Evolutionary conservation across 2,113 vertebrate genomes (phyloP), one percentile per base, ranked within the genome.

Genomic region (Callocephalon fimbriatum): DNA sequence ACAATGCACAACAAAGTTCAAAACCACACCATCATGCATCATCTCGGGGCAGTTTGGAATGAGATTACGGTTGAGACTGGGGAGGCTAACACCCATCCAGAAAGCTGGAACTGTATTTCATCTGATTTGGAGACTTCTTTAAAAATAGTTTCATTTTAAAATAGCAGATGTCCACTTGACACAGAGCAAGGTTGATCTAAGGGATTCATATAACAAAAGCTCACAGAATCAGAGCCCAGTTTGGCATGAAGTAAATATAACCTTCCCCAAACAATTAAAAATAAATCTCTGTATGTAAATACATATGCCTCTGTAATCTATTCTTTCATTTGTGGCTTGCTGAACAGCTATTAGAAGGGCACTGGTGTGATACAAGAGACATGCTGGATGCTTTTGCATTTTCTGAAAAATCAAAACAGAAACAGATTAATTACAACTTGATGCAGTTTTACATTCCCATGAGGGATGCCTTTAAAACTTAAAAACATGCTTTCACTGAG

Each of bases 401-500:
- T 88, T 86, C 51, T 77, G 38, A 72, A 93, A 86, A 95, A 88
- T 58, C 54, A 83, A 88, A 95, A 44, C 48, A 10, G 53, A 72
- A 71, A 0, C 54, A 56, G 38, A 58, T 77, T 84, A 87, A 87
- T 87, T 94, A 76, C 58, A 78, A 68, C 79, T 61, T 76, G 23
- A 82, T 94, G 37, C 38, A 53, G 72, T 44, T 93, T 91, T 86
- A 56, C 17, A 26, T 91, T 91, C 61, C 91, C 83, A 38, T 0
- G 5, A 87, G 88, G 44, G 70, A 16, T 53, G 37, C 42, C 70
- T 91, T 72, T 89, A 95, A 91, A 93, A 93, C 86, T 91, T 92
- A 89, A 96, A 96, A 97, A 85, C 66, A 45, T 70, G 80, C 70
- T 93, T 82, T 89, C 66, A 47, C 56, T 87, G 91, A 79, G 62